Evolutionary conservation across 2,888 invertebrate genomes (phyloP).

Genomic region (Dioctria linearis): DNA sequence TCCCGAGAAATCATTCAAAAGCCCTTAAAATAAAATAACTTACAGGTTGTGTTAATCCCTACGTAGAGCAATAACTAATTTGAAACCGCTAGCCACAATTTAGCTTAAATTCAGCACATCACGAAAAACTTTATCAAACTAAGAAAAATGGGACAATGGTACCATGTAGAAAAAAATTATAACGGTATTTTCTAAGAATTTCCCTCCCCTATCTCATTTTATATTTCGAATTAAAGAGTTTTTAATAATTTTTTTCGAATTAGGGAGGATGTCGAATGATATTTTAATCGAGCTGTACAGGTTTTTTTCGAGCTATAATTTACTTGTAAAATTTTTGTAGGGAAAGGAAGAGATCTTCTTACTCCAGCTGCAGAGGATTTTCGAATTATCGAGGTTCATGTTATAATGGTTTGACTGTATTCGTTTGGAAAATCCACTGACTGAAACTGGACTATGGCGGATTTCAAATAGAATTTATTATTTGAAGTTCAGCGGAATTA

Average conservation of each 20-base stretch:
- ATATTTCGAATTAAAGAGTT: neutral
- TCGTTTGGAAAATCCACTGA: too few species aligned
- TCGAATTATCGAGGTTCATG: too few species aligned
- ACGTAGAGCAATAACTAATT: neutral
- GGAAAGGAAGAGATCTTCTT: too few species aligned
- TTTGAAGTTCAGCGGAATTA: too few species aligned
- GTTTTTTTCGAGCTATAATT: conserved; percentile 1
- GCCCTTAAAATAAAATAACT: conserved; percentile 7
- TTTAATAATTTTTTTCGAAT: neutral
- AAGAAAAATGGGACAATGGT: too few species aligned
- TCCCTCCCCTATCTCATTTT: neutral
- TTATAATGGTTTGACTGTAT: too few species aligned
- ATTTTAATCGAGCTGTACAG: conserved; percentile 2
- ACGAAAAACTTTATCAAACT: neutral
- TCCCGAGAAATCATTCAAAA: too few species aligned
- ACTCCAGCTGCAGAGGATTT: too few species aligned
- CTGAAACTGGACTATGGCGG: too few species aligned
- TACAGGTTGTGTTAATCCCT: conserved; percentile 5
- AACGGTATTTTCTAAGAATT: neutral
- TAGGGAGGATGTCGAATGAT: conserved; percentile 3
- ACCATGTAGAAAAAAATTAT: neutral
- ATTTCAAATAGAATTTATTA: too few species aligned
- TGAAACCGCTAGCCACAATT: neutral
- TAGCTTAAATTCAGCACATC: neutral
- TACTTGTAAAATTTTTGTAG: too few species aligned